Base-by-base conservation (phyloP, 2,797 vertebrate species). In the Austrolebias charrua region DNA sequence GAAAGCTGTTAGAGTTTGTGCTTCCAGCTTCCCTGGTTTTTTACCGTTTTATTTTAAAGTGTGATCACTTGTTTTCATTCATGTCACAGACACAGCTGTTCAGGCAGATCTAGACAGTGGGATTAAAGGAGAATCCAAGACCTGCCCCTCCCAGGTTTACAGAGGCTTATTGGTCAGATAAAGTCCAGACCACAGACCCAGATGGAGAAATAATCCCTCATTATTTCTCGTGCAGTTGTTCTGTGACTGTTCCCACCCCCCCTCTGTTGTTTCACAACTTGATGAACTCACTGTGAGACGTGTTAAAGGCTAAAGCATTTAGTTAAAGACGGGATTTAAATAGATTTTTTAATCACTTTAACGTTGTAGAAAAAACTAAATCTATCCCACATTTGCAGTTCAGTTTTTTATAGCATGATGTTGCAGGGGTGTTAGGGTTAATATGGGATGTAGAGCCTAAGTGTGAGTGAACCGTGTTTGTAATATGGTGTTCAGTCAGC, bases 401-500 rank as follows among this genome's bases (percentile, higher is more conserved):
- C 7, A 38, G 35, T 10, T 38, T 38, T 33, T 33, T 6, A 33
- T 33, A 33, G 31, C 31, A 56, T 49, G 35, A 40, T 35, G 31
- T 62, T 60, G 20, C 31, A 40, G 52, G 62, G 47, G 13, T 42
- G 47, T 11, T n/a, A 50, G 60, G 72, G 68, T 73, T 83, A 79
- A 81, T 78, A 77, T 58, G 71, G 72, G 81, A 81, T 82, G 73
- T 81, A 57, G 69, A 53, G 70, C 43, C 75, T 82, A 68, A 75
- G 56, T 69, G 74, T 69, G 44, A 59, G 14, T 50, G 43, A 53
- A 50, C 50, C 61, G 66, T 28, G 47, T 72, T 73, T 78, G 68
- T 86, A 71, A 75, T 72, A 80, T 75, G 60, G 57, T 81, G 57
- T 77, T 65, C 7, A 13, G 73, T 90, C 82, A 85, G 84, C 83